Percentiles rank a stretch among this genome's conserved stretches.
These are phyloP conservation scores for Tillus elongatus DNA, from an alignment of 2,888 invertebrate species.

Conservation along the genomic window DNA sequence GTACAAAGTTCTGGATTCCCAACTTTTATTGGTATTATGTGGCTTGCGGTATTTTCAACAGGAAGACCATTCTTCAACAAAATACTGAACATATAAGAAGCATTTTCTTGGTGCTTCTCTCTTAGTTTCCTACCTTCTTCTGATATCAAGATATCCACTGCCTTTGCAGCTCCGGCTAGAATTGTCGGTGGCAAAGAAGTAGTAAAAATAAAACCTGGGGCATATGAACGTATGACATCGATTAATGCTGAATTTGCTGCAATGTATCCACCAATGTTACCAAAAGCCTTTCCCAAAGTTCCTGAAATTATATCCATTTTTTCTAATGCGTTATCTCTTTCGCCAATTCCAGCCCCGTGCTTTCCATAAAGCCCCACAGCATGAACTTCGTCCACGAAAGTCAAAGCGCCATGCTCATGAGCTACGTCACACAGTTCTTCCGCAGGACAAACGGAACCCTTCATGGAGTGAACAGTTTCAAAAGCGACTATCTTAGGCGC, in stretches of 20 bases:
- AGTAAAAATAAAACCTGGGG: slow-evolving; percentile 90
- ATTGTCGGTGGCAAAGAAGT: slow-evolving; percentile 86
- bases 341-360: slow-evolving; percentile 84
- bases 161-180: slow-evolving; percentile 68
- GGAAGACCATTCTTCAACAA: slow-evolving; percentile 66
- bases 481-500: slow-evolving; percentile 88
- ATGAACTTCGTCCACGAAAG: slow-evolving; percentile 90
- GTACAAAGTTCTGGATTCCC: slow-evolving; percentile 70
- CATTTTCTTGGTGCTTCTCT: slow-evolving; percentile 66
- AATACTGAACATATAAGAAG: slow-evolving; percentile 65
- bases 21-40: slow-evolving; percentile 84
- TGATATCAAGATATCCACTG: slow-evolving; percentile 57
- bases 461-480: slow-evolving; percentile 95
- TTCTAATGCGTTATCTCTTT: slow-evolving; percentile 64
- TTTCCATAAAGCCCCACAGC: slow-evolving; percentile 86
- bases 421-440: slow-evolving; percentile 75
- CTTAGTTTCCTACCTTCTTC: slow-evolving; percentile 54
- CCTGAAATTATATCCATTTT: slow-evolving; percentile 86
- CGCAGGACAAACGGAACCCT: slow-evolving; percentile 81
- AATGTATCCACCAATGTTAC: slow-evolving; percentile 57
- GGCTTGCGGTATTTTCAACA: slow-evolving; percentile 75
- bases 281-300: slow-evolving; percentile 85
- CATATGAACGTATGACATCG: slow-evolving; percentile 81
- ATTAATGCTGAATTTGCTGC: slow-evolving; percentile 50
- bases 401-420: slow-evolving; percentile 76